A percentile compares a stretch with the other conserved stretches of the same genome.
These are phyloP conservation scores for Macropodus opercularis DNA, from an alignment of 2,797 vertebrate genomes.

Conservation along the genomic window DNA sequence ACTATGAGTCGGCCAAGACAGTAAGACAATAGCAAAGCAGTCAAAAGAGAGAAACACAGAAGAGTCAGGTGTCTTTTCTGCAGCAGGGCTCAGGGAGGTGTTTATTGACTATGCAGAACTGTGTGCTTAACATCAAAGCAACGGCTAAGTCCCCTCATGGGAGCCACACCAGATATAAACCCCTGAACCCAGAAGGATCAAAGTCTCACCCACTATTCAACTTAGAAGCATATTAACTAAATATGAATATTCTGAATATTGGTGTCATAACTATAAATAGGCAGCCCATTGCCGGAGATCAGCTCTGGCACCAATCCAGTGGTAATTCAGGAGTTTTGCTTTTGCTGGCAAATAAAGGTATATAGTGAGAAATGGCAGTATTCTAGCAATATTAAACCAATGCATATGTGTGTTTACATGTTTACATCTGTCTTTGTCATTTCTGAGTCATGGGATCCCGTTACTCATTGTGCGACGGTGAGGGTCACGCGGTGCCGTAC, in stretches of 20 bases:
- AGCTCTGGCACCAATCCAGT: slow-evolving; percentile 7
- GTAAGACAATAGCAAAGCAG: slow-evolving; percentile 41
- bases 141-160: slow-evolving; percentile 52
- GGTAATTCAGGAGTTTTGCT: slow-evolving; percentile 27
- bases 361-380: neutral
- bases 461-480: no score
- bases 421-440: no score
- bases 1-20: slow-evolving; percentile 32
- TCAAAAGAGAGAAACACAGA: slow-evolving; percentile 12
- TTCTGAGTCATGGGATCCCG: no score
- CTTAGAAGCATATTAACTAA: slow-evolving; percentile 37
- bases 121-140: slow-evolving; percentile 64
- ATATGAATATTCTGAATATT: slow-evolving; percentile 47
- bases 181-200: slow-evolving; percentile 59
- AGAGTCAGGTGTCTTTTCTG: slow-evolving; percentile 21
- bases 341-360: slow-evolving; percentile 8
- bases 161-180: slow-evolving; percentile 64
- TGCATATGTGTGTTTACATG: no score
- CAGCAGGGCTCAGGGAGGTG: slow-evolving; percentile 30
- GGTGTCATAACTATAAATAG: slow-evolving; percentile 36
- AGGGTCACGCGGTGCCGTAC: slow-evolving; percentile 1
- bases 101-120: slow-evolving; percentile 57
- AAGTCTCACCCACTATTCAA: slow-evolving; percentile 54
- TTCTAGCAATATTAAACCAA: no score
- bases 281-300: slow-evolving; percentile 2